Conservation (phyloP, 2,113 vertebrate species). For the Heterocephalus glaber region DNA sequence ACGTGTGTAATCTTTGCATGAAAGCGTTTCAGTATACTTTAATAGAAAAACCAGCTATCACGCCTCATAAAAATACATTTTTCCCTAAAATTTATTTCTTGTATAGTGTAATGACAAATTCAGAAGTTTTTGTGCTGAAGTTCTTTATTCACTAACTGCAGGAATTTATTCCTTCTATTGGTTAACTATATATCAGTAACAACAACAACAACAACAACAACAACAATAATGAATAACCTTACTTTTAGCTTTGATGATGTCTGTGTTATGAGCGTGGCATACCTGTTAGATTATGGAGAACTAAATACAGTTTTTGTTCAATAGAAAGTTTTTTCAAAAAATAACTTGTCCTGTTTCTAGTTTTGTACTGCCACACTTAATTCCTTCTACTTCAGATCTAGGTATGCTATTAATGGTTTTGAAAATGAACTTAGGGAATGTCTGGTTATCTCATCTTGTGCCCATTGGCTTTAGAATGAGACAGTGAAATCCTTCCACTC, state of each 20-base stretch:
- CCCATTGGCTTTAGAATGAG: background rate
- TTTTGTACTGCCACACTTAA: background rate
- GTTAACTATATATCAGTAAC: background rate
- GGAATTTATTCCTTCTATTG: background rate
- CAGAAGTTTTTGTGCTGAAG: background rate
- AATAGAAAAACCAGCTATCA: background rate
- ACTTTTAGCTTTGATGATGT: background rate
- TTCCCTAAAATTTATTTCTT: constrained; percentile 5
- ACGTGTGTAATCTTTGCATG: background rate
- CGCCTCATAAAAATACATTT: background rate
- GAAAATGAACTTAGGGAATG: background rate
- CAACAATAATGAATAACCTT: background rate
- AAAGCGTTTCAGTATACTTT: constrained; percentile 11
- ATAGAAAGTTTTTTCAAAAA: constrained; percentile 16
- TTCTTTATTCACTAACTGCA: constrained; percentile 9
- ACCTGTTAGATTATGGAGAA: background rate
- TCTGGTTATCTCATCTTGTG: background rate
- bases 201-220: background rate
- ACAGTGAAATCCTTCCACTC: background rate
- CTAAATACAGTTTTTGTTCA: background rate
- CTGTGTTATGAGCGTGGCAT: background rate
- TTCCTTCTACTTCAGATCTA: background rate
- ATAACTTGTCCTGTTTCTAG: background rate
- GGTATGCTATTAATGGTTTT: background rate
- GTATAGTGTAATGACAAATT: background rate